These are phyloP conservation scores for Centropus bengalensis DNA, from an alignment of 2,113 vertebrate species.

Conservation along the genomic window DNA sequence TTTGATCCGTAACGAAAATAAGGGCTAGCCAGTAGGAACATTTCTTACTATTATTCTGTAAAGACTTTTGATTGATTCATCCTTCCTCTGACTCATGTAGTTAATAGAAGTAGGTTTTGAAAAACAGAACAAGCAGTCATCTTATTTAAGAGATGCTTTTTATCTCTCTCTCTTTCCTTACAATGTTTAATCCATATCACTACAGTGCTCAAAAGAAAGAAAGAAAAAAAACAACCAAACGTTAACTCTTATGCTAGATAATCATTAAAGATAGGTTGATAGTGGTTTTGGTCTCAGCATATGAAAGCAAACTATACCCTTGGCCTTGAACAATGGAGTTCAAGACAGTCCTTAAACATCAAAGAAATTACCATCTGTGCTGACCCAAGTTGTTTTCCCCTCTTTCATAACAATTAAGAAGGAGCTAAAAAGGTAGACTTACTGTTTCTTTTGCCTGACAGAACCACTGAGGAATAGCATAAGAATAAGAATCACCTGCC, in stretches of 20 bases:
- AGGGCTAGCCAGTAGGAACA: not conserved
- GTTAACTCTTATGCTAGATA: not conserved
- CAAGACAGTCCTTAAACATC: not conserved
- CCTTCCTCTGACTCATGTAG: constrained; percentile 9
- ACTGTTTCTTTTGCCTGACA: not conserved
- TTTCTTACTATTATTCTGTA: not conserved
- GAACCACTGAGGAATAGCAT: not conserved
- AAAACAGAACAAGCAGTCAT: not conserved
- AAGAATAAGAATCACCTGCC: not conserved
- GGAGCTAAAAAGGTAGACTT: not conserved
- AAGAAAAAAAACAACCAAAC: not conserved
- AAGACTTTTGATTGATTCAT: constrained; percentile 18
- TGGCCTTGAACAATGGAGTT: not conserved
- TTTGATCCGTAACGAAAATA: constrained; percentile 23
- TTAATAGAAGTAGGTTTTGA: not conserved
- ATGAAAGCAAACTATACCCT: not conserved
- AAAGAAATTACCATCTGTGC: not conserved
- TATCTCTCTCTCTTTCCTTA: not conserved
- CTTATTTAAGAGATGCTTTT: not conserved
- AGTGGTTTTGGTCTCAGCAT: not conserved
- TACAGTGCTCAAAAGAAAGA: not conserved
- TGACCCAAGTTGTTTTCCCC: not conserved
- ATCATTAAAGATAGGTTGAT: not conserved
- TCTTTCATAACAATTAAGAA: not conserved
- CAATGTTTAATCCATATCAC: not conserved